Conservation (phyloP, 2,797 vertebrate genomes). For the Gymnodraco acuticeps region DNA sequence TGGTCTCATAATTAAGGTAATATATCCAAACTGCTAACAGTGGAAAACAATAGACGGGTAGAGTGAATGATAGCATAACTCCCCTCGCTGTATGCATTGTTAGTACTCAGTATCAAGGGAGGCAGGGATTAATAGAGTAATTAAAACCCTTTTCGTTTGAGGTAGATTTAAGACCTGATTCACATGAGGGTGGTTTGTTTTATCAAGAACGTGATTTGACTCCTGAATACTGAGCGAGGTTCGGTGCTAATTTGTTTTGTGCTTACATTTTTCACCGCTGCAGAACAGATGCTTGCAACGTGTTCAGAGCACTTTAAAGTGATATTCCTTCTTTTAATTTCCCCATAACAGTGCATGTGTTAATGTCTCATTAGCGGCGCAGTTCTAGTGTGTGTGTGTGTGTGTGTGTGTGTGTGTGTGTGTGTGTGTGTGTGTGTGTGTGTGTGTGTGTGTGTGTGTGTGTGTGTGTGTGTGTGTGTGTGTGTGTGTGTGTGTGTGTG, state of each 20-base stretch:
- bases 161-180: conserved; percentile 79
- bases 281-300: conserved; percentile 56
- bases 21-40: conserved; percentile 73
- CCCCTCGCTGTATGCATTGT: conserved; percentile 64
- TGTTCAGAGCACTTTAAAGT: conserved; percentile 57
- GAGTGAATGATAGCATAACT: conserved; percentile 66
- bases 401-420: background rate
- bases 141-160: conserved; percentile 78
- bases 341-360: conserved; percentile 38
- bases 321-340: conserved; percentile 27
- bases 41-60: conserved; percentile 70
- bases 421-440: conserved; percentile 6
- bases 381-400: conserved; percentile 26
- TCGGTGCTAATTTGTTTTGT: conserved; percentile 51
- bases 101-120: conserved; percentile 61
- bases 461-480: background rate
- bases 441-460: background rate
- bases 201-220: conserved; percentile 69
- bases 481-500: conserved; percentile 1
- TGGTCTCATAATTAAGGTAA: conserved; percentile 77
- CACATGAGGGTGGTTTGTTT: conserved; percentile 73
- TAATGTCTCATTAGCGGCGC: conserved; percentile 56
- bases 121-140: conserved; percentile 79
- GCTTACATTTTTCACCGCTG: conserved; percentile 30
- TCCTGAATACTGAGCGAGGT: conserved; percentile 37